Percentiles rank a stretch among this genome's conserved stretches.
Conservation (phyloP, 2,888 invertebrate species). For the Sisyra terminalis region DNA sequence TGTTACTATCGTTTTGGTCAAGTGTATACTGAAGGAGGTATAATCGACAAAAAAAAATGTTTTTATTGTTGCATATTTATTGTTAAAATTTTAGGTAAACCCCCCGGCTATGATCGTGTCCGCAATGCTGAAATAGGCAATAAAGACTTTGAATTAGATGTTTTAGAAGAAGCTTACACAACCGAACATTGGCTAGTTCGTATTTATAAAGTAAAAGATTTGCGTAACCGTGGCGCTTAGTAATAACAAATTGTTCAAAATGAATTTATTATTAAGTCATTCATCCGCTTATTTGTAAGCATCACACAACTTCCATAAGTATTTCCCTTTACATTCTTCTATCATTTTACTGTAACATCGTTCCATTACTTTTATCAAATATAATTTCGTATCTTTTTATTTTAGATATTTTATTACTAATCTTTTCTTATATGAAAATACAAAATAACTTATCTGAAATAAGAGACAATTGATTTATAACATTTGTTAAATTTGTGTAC, state of each 20-base stretch:
- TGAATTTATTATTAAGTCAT: too few species aligned
- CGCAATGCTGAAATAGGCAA: constrained; percentile 96
- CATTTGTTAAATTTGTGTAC: too few species aligned
- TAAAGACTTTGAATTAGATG: constrained; percentile 94
- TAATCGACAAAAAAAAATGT: constrained; percentile 1
- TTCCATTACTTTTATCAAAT: too few species aligned
- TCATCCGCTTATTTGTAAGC: too few species aligned
- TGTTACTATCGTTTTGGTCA: constrained; percentile 96
- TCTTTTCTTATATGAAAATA: too few species aligned
- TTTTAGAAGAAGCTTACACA: constrained; percentile 98
- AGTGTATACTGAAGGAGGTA: constrained; percentile 87
- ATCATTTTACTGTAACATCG: background rate
- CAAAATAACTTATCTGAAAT: too few species aligned
- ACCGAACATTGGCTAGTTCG: constrained; percentile 98
- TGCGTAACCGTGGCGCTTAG: constrained; percentile 74
- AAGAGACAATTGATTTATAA: too few species aligned
- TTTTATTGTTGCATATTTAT: background rate
- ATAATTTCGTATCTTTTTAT: too few species aligned
- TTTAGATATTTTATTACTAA: too few species aligned
- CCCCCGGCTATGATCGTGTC: constrained; percentile 92
- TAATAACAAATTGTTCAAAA: background rate
- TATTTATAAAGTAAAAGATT: constrained; percentile 93
- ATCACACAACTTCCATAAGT: too few species aligned
- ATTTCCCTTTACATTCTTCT: too few species aligned
- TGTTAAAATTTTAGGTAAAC: constrained; percentile 66